Evolutionary conservation across 2,888 invertebrate genomes (phyloP).

Genomic region (Apeira syringaria): DNA sequence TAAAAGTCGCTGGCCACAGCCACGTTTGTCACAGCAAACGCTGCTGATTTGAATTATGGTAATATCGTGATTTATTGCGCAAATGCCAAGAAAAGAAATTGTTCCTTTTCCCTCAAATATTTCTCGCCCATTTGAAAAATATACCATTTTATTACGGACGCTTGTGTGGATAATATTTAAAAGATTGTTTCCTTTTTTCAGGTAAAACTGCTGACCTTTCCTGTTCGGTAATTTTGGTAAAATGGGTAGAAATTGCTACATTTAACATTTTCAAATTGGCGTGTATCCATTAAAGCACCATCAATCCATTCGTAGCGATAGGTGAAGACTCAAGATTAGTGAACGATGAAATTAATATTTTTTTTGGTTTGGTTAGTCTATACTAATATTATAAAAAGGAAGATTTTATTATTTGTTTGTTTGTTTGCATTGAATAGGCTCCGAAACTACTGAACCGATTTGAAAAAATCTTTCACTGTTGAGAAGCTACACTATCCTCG

Average conservation of each 20-base stretch:
- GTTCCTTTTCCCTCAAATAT: slow-evolving; percentile 25
- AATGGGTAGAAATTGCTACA: neutral
- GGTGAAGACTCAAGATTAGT: too few species aligned
- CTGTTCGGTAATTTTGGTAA: slow-evolving; percentile 19
- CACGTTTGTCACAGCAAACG: slow-evolving; percentile 32
- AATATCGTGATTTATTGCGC: slow-evolving; percentile 45
- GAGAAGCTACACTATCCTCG: too few species aligned
- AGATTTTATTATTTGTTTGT: too few species aligned
- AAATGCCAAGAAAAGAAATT: slow-evolving; percentile 42
- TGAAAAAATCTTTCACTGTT: too few species aligned
- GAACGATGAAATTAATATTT: too few species aligned
- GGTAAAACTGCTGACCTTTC: slow-evolving; percentile 38
- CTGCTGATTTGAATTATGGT: slow-evolving; percentile 49
- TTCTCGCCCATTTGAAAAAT: slow-evolving; percentile 20
- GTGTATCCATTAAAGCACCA: too few species aligned
- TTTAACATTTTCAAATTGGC: too few species aligned
- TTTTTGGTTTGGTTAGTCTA: too few species aligned
- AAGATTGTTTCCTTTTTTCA: slow-evolving; percentile 40
- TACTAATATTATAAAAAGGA: too few species aligned
- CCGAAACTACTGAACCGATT: too few species aligned
- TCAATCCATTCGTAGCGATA: too few species aligned
- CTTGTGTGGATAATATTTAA: slow-evolving; percentile 17
- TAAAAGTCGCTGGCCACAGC: slow-evolving; percentile 29
- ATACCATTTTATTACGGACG: slow-evolving; percentile 11
- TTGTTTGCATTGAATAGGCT: too few species aligned